These are phyloP conservation scores for Cotesia chilonis DNA, from an alignment of 1,140 invertebrate species.

Conservation along the genomic window DNA sequence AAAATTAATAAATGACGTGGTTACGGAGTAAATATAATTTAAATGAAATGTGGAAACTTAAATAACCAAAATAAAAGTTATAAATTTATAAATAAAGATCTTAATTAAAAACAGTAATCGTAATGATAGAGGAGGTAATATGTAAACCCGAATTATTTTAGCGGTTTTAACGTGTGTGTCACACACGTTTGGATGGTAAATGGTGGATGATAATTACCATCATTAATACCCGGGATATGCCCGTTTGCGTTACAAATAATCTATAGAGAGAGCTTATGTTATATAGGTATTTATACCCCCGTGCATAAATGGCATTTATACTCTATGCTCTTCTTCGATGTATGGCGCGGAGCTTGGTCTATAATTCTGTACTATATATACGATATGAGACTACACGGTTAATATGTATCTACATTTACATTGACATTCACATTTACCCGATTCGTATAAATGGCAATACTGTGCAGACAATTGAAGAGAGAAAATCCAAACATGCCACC, in stretches of 20 bases:
- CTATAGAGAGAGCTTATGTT: background rate
- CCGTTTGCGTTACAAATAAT: conserved; percentile 4
- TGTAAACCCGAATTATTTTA: background rate
- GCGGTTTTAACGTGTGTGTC: background rate
- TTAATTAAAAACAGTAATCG: too few species aligned
- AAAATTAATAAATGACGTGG: background rate
- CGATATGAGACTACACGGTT: too few species aligned
- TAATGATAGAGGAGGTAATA: background rate
- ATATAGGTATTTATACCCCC: conserved; percentile 4
- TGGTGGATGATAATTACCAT: conserved; percentile 18
- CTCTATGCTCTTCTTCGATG: background rate
- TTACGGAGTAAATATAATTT: background rate
- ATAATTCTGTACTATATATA: too few species aligned
- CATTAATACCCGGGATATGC: conserved; percentile 7
- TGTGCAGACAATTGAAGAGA: conserved; percentile 16
- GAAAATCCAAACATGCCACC: conserved; percentile 25
- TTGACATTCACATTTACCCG: background rate
- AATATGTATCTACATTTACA: too few species aligned
- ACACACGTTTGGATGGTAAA: background rate
- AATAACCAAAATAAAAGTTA: too few species aligned
- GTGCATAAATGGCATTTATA: background rate
- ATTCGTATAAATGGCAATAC: background rate
- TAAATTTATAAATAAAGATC: too few species aligned
- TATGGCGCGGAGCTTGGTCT: too few species aligned
- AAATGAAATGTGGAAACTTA: background rate